phyloP scores from a whole-genome alignment of 1,140 invertebrate genomes.

The Leptinotarsa undecemlineata region DNA sequence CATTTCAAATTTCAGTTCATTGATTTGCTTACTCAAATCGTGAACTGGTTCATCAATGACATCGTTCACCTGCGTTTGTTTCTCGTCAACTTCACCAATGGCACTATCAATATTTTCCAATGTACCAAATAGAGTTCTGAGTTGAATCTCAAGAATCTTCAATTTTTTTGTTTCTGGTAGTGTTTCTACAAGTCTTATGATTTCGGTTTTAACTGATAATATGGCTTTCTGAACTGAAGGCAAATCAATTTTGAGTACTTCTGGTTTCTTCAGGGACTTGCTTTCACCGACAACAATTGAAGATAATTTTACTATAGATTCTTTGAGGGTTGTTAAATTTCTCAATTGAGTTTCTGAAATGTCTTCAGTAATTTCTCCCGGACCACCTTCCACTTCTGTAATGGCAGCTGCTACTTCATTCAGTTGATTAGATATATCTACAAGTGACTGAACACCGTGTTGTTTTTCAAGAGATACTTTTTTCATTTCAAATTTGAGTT shows the following conservation, averaged over 20 bases:
- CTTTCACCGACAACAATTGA: slow-evolving; percentile 19
- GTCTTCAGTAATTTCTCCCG: slow-evolving; percentile 7
- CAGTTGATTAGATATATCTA: not conserved
- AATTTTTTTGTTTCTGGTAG: slow-evolving; percentile 15
- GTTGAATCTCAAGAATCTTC: not conserved
- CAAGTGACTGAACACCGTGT: not conserved
- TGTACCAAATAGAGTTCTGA: not conserved
- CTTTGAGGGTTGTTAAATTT: slow-evolving; percentile 17
- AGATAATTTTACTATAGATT: slow-evolving; percentile 29
- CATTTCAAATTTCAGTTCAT: slow-evolving; percentile 11
- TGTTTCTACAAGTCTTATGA: slow-evolving; percentile 1
- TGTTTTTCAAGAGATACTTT: not conserved
- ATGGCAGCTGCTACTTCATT: not conserved
- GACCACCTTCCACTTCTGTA: not conserved
- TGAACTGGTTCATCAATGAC: slow-evolving; percentile 8
- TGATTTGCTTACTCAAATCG: slow-evolving; percentile 17
- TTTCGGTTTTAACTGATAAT: slow-evolving; percentile 14
- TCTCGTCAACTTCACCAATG: not conserved
- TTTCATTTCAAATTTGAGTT: not conserved
- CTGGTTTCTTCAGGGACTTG: slow-evolving; percentile 24
- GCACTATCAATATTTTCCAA: not conserved
- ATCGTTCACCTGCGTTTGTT: not conserved
- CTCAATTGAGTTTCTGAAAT: slow-evolving; percentile 15
- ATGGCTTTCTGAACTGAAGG: slow-evolving; percentile 14
- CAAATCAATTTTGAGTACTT: slow-evolving; percentile 21